Base-by-base conservation (phyloP, 2,888 invertebrate genomes). In the Hirtodrosophila trivittata region DNA sequence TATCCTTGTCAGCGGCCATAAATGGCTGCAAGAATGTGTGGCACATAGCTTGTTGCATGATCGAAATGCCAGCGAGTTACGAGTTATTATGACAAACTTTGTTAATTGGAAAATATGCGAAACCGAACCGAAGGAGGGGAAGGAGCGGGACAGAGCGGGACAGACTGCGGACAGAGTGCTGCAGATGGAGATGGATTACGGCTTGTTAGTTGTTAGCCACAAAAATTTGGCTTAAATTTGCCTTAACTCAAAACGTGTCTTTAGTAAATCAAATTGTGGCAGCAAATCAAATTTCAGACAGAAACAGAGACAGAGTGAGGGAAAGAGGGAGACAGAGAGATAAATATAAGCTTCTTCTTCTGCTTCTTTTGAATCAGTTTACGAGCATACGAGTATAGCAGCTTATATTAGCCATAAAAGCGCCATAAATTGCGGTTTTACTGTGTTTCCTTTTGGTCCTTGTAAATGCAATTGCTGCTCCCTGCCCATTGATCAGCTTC, bases 31-130 rank as follows among this genome's bases (percentile, higher is more conserved):
- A 66, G 75, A 68, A 71, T 86, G 77, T 76, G 57, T 59, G 60
- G 66, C 73, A 73, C 68, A 81, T 86, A 42, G 81, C 81, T 75
- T 47, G 73, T 67, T 68, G 81, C 85, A 84, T 77, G 81, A 68
- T 86, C 46, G 59, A 76, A 66, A 80, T 80, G 63, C 86, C 86
- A 52, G 67, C 50, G 66, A 57, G 81, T 73, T 81, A 86, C 50
- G 71, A 57, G 81, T 73, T 81, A 86, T 81, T 86, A 86, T 84
- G 86, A 86, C 85, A 84, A 81, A 81, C 55, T 81, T 81, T 86
- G 77, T 86, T 86, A 81, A 81, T 81, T 81, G 80, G 66, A 84
- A 81, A 81, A 80, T 86, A 80, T 84, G 71, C 75, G 51, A 46
- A 74, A 43, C 39, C 56, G 58, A 86, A 76, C 2, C 18, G 5